phyloP scores from a whole-genome alignment of 2,797 vertebrate genomes.

The Natrix natrix region DNA sequence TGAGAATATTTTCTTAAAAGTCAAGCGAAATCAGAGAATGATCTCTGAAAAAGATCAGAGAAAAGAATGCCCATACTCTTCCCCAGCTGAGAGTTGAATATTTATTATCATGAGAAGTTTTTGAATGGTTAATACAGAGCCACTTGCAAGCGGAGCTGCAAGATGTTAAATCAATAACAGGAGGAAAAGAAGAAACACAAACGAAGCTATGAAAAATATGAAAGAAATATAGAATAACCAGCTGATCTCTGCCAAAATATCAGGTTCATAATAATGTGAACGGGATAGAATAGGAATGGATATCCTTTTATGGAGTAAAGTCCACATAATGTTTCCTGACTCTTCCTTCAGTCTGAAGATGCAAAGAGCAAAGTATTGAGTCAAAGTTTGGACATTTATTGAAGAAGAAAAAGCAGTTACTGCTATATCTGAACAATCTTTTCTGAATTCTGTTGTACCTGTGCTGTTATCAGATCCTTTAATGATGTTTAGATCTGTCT shows the following conservation, averaged over 20 bases:
- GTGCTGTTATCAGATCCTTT: conserved; percentile 5
- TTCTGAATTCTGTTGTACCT: conserved; percentile 21
- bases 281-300: neutral
- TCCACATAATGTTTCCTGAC: neutral
- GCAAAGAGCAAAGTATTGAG: neutral
- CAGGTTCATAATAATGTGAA: neutral
- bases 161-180: neutral
- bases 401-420: neutral
- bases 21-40: neutral
- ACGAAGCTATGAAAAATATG: neutral
- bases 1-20: neutral
- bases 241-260: neutral
- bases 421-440: neutral
- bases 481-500: conserved; percentile 34
- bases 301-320: neutral
- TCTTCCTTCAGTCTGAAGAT: neutral
- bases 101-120: neutral
- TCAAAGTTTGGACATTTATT: neutral
- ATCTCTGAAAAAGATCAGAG: neutral
- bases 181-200: neutral
- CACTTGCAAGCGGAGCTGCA: neutral
- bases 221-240: neutral
- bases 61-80: neutral
- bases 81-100: neutral
- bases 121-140: neutral